These are phyloP conservation scores for Gisinianus flammeolus DNA, from an alignment of 2,888 invertebrate genomes.

Conservation along the genomic window DNA sequence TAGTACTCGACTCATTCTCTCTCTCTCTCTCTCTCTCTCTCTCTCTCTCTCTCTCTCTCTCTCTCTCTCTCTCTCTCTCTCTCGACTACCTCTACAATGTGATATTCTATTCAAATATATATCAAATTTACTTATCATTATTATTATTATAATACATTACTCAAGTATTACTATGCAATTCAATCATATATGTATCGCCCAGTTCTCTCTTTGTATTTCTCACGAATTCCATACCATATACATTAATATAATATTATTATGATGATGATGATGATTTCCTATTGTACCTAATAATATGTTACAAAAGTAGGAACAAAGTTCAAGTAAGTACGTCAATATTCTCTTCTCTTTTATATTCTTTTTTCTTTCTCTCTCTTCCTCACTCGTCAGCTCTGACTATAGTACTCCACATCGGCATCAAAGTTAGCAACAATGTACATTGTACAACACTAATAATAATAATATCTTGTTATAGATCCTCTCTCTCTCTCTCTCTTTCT, in stretches of 20 bases:
- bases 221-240: background rate
- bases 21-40: too few species aligned
- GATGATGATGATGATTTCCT: too few species aligned
- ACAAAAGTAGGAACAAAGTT: background rate
- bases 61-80: too few species aligned
- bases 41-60: too few species aligned
- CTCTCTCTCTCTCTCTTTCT: too few species aligned
- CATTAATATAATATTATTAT: background rate
- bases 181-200: background rate
- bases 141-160: too few species aligned
- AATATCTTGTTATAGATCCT: background rate
- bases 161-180: too few species aligned
- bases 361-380: slow-evolving; percentile 17
- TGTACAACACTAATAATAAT: background rate
- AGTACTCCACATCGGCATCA: background rate
- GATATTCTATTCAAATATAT: too few species aligned
- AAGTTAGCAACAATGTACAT: background rate
- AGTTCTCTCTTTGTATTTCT: background rate
- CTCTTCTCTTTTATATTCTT: slow-evolving; percentile 4
- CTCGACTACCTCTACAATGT: too few species aligned
- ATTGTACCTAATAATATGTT: background rate
- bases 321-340: background rate
- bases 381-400: too few species aligned
- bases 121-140: too few species aligned
- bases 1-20: too few species aligned